Evolutionary conservation across 2,113 vertebrate genomes (phyloP).

Genomic region (Cairina moschata): DNA sequence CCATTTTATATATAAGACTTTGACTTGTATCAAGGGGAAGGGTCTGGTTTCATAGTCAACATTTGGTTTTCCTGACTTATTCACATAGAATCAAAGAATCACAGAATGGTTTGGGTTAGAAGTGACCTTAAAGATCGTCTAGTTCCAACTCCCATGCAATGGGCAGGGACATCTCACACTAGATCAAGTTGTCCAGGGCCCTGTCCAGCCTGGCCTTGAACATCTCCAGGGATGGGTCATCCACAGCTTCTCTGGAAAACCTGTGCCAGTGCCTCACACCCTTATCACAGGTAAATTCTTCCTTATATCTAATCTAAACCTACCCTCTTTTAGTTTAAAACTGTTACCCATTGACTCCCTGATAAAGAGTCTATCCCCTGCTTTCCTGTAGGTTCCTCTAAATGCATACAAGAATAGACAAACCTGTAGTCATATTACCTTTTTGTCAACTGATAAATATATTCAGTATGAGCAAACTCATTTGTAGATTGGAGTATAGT

Average conservation of each 20-base stretch:
- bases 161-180: background rate
- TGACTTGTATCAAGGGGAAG: background rate
- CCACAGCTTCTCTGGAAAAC: too few species aligned
- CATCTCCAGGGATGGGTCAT: too few species aligned
- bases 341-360: too few species aligned
- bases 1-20: background rate
- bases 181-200: background rate
- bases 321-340: too few species aligned
- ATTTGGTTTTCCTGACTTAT: background rate
- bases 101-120: background rate
- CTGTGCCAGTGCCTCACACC: too few species aligned
- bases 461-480: constrained; percentile 9
- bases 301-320: too few species aligned
- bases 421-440: background rate
- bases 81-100: background rate
- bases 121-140: background rate
- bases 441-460: background rate
- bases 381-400: too few species aligned
- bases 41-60: background rate
- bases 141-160: background rate
- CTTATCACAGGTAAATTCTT: too few species aligned
- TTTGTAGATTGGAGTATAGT: background rate
- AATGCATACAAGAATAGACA: background rate
- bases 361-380: too few species aligned
- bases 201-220: background rate